Evolutionary conservation across 2,113 vertebrate genomes (phyloP), one percentile per base, ranked within the genome.

Genomic region (Bubo scandiacus): DNA sequence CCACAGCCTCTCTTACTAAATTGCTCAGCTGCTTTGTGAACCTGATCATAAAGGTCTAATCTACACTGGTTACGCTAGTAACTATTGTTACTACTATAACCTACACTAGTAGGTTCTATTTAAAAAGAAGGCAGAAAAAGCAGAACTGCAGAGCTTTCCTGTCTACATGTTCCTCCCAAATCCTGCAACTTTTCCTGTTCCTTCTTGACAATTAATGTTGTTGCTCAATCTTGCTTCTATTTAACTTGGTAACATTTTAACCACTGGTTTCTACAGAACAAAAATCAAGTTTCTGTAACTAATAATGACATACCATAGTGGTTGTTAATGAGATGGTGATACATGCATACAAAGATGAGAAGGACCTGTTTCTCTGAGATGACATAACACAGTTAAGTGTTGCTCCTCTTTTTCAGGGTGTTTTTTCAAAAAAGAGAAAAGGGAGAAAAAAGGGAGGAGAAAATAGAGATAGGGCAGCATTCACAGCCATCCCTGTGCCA

Each of bases 351-450:
- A 38, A 65, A 38, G 23, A 59, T 21, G 40, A 68, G 79, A 30
- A 87, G 40, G 74, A 26, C 2, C 1, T 23, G 12, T 42, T 84
- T 71, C 27, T 84, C 77, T 19, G 29, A 54, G 73, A 19, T 34
- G 17, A 12, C 7, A 0, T 6, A 65, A 51, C 15, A 5, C 55
- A 32, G 20, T 4, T 4, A 51, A 57, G 59, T 2, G 6, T 29
- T 87, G 47, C 10, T 66, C 34, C 16, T 70, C n/a, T 57, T 82
- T 51, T 77, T 71, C 18, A 26, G 30, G 9, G 13, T n/a, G 7
- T 5, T 73, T 57, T 57, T 68, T 49, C 17, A 55, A 42, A 40
- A 42, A 45, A 22, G 2, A 12, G 36, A 55, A 16, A 40, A 52
- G 10, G 40, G 36, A 45, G 17, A 34, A 59, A 55, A 51, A 63